Conservation (phyloP, 2,888 invertebrate species). For the Leuctra nigra region DNA sequence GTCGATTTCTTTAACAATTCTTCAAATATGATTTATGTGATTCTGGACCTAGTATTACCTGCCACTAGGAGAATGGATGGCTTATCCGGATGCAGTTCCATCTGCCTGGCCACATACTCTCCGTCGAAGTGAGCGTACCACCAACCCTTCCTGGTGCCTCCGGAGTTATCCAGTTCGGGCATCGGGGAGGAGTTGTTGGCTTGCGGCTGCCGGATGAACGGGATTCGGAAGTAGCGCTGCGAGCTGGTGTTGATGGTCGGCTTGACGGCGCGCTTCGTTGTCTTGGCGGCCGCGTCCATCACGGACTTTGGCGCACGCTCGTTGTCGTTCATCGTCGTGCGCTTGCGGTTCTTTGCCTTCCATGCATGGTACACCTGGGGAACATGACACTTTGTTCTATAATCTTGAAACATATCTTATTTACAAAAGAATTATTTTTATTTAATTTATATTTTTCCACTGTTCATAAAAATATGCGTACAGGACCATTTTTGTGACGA, state of each 20-base stretch:
- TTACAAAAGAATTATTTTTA: too few species aligned
- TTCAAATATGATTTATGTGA: too few species aligned
- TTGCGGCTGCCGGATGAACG: slow-evolving; percentile 64
- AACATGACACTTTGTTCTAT: too few species aligned
- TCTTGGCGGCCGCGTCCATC: slow-evolving; percentile 55
- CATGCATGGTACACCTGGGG: slow-evolving; percentile 86
- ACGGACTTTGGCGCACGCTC: slow-evolving; percentile 82
- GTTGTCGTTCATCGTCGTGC: slow-evolving; percentile 76
- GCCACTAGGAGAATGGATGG: slow-evolving; percentile 82
- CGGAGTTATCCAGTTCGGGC: slow-evolving; percentile 31
- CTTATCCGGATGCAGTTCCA: slow-evolving; percentile 94
- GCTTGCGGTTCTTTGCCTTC: slow-evolving; percentile 92
- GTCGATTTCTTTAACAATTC: too few species aligned
- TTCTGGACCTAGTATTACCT: too few species aligned
- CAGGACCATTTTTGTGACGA: too few species aligned
- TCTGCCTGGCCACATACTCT: slow-evolving; percentile 94
- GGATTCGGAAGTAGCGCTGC: slow-evolving; percentile 92
- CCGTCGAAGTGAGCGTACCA: slow-evolving; percentile 99
- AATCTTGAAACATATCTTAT: too few species aligned
- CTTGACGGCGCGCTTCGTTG: slow-evolving; percentile 43
- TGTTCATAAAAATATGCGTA: too few species aligned
- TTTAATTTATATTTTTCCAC: too few species aligned
- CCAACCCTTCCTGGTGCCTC: slow-evolving; percentile 64
- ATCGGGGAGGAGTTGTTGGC: slow-evolving; percentile 34
- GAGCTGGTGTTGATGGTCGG: slow-evolving; percentile 60